A percentile compares a stretch with the other conserved stretches of the same genome.
These are phyloP conservation scores for Sakesphorus luctuosus DNA, from an alignment of 2,113 vertebrate species.

Conservation along the genomic window DNA sequence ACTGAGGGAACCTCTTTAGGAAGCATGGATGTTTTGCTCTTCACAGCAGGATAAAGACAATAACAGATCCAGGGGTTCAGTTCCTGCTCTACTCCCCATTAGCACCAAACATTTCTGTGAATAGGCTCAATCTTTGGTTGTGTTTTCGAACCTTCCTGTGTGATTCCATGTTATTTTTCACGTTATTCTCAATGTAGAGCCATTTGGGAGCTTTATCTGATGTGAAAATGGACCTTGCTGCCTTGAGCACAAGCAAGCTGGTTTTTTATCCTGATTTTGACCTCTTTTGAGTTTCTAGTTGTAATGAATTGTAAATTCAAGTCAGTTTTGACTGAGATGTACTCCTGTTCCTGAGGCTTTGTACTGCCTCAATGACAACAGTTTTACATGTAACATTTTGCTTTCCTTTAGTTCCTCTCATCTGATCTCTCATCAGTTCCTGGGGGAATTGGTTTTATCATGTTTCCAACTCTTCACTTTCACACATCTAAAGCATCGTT, in stretches of 20 bases:
- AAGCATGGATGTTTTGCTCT: fast-evolving
- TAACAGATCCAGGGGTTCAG: not conserved
- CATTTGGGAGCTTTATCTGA: not conserved
- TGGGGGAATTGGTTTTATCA: not conserved
- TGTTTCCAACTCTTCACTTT: not conserved
- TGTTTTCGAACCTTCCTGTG: not conserved
- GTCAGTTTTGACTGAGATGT: not conserved
- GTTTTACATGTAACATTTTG: not conserved
- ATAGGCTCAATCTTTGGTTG: fast-evolving
- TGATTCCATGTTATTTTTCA: not conserved
- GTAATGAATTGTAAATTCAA: not conserved
- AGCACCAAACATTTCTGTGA: not conserved
- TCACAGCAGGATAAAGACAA: not conserved
- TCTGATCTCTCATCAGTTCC: not conserved
- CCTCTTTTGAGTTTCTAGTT: not conserved
- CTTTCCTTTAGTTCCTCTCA: not conserved
- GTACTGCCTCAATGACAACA: not conserved
- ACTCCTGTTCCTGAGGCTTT: not conserved
- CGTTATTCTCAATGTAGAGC: not conserved
- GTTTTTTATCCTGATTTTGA: not conserved
- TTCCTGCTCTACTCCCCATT: not conserved
- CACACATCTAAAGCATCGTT: not conserved
- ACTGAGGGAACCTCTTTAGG: not conserved
- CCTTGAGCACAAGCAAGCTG: not conserved
- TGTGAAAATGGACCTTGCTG: not conserved